Evolutionary conservation across 2,797 vertebrate genomes (phyloP).

Genomic region (Trachops cirrhosus): DNA sequence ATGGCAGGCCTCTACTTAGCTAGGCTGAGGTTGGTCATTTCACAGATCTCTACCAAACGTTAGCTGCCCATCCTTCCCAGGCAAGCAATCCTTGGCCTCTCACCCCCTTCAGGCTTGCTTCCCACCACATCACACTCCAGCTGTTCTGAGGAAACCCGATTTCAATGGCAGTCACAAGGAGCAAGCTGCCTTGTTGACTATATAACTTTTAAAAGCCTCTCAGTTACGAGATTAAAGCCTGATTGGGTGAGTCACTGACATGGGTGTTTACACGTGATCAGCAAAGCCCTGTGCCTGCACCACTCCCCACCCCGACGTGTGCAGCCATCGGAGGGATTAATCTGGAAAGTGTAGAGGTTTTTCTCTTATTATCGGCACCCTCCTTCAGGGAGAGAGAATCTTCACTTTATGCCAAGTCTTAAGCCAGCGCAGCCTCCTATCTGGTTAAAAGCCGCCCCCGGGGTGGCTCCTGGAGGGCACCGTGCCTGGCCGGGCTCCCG

Average conservation of each 20-base stretch:
- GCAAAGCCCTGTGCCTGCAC: constrained; percentile 63
- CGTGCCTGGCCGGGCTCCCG: neutral
- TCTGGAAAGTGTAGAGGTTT: constrained; percentile 6
- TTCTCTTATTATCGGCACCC: neutral
- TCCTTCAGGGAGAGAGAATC: constrained; percentile 10
- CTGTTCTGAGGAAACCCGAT: neutral
- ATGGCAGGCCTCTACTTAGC: constrained; percentile 22
- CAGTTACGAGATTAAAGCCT: constrained; percentile 69
- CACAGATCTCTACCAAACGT: constrained; percentile 39
- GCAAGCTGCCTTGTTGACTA: constrained; percentile 54
- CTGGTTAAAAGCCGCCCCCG: neutral
- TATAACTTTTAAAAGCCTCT: constrained; percentile 56
- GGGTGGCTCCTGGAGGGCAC: neutral
- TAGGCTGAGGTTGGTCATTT: neutral
- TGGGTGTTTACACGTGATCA: constrained; percentile 49
- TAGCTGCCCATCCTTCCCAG: constrained; percentile 40
- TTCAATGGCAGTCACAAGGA: constrained; percentile 38
- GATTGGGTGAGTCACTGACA: constrained; percentile 68
- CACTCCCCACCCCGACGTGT: constrained; percentile 16
- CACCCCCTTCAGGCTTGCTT: constrained; percentile 19
- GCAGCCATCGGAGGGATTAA: constrained; percentile 3
- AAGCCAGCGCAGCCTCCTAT: neutral
- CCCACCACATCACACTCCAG: constrained; percentile 23
- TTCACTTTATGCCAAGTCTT: neutral
- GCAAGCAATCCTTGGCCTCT: constrained; percentile 51